Conservation (phyloP, 2,888 invertebrate genomes). For the Hirtodrosophila alboralis region DNA sequence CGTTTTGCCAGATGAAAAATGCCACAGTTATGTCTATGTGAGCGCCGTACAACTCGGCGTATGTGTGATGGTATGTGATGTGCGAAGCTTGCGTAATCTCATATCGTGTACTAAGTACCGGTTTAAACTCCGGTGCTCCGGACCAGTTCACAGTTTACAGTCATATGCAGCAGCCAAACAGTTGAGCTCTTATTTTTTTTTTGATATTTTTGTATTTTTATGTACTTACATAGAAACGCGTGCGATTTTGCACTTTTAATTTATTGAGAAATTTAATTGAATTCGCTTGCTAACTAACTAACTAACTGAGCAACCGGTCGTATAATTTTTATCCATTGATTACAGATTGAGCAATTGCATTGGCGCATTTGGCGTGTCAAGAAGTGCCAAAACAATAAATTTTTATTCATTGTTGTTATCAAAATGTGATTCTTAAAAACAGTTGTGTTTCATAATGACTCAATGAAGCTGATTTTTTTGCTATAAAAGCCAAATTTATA, state of each 20-base stretch:
- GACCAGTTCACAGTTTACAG: slow-evolving; percentile 51
- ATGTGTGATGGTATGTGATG: slow-evolving; percentile 55
- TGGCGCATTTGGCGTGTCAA: slow-evolving; percentile 5
- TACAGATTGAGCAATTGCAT: slow-evolving; percentile 59
- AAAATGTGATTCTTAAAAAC: slow-evolving; percentile 5
- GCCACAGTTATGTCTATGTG: slow-evolving; percentile 24
- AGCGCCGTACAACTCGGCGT: slow-evolving; percentile 41
- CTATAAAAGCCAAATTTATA: slow-evolving; percentile 13
- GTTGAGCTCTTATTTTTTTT: slow-evolving; percentile 12
- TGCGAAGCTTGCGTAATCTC: slow-evolving; percentile 63
- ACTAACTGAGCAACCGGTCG: slow-evolving; percentile 26
- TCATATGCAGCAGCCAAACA: slow-evolving; percentile 55
- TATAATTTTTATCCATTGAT: slow-evolving; percentile 45
- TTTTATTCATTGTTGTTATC: slow-evolving; percentile 3
- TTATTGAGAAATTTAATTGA: slow-evolving; percentile 78
- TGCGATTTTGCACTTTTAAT: slow-evolving; percentile 67
- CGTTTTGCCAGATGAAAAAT: slow-evolving; percentile 44
- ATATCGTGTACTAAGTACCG: slow-evolving; percentile 66
- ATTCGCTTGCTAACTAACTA: slow-evolving; percentile 60
- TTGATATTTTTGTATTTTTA: no score
- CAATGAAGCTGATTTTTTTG: background rate
- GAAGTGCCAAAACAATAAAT: slow-evolving; percentile 1
- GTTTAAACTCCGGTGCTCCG: slow-evolving; percentile 53
- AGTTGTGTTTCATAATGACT: slow-evolving; percentile 4
- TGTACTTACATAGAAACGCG: slow-evolving; percentile 27